phyloP scores from a whole-genome alignment of 2,113 vertebrate genomes.

The Pomatorhinus ruficollis region DNA sequence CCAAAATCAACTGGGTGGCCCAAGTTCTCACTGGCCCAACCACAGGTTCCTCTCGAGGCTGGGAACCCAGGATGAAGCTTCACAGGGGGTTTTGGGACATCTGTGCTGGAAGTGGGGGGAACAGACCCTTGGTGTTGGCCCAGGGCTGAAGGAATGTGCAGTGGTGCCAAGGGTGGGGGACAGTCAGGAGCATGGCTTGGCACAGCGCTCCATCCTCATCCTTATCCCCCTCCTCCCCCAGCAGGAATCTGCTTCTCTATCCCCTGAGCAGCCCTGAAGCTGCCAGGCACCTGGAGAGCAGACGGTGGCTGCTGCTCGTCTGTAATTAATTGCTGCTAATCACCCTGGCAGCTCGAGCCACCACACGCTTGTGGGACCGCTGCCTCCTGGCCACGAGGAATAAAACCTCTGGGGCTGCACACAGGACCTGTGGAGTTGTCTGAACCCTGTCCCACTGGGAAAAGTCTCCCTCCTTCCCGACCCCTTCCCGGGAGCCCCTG shows the following conservation, averaged over 20 bases:
- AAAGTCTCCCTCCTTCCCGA: background rate
- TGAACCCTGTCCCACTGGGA: background rate
- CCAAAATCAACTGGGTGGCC: rapidly evolving
- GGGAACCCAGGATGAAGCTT: background rate
- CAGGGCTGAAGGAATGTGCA: background rate
- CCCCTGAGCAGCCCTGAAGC: background rate
- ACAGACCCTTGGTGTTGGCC: rapidly evolving
- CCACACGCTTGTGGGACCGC: rapidly evolving
- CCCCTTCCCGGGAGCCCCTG: background rate
- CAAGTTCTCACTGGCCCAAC: rapidly evolving
- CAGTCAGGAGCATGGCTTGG: rapidly evolving
- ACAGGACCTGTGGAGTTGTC: rapidly evolving
- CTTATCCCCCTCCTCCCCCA: background rate
- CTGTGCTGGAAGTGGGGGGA: rapidly evolving
- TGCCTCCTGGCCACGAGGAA: background rate
- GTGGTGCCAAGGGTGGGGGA: background rate
- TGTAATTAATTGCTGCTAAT: slow-evolving; percentile 50
- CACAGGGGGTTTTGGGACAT: rapidly evolving
- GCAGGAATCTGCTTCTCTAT: background rate
- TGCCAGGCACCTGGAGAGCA: background rate
- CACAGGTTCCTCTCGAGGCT: background rate
- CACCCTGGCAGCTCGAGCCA: background rate
- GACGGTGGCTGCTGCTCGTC: background rate
- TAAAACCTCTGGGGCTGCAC: background rate
- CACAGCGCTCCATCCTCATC: background rate